Percentiles rank a stretch among this genome's conserved stretches.
Evolutionary conservation across 2,888 invertebrate genomes (phyloP).

Genomic region (Loripinus fragilis): DNA sequence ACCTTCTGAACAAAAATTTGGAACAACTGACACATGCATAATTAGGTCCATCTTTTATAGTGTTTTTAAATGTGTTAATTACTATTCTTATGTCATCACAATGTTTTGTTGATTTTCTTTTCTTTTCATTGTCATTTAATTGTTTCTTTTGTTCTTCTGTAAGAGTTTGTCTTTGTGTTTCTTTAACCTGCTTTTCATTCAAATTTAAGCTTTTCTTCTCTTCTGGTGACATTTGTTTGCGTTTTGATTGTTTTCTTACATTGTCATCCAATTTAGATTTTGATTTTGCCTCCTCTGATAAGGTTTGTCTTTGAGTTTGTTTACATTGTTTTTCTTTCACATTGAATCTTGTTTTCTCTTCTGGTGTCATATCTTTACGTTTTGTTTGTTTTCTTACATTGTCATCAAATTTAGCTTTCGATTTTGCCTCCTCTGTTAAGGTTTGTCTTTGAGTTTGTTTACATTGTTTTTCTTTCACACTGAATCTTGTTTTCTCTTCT

Average conservation of each 20-base stretch:
- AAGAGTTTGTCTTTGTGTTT: conserved; percentile 17
- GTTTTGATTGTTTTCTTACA: not conserved
- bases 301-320: too few species aligned
- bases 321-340: too few species aligned
- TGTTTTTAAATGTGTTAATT: conserved; percentile 28
- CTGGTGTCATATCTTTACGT: too few species aligned
- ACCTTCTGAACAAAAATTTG: conserved; percentile 2
- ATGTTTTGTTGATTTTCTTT: conserved; percentile 1
- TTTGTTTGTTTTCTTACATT: too few species aligned
- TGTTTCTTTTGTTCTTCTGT: not conserved
- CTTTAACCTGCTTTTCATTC: not conserved
- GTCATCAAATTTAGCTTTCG: too few species aligned
- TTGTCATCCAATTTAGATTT: not conserved
- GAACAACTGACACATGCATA: conserved; percentile 1
- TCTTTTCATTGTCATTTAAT: not conserved
- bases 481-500: too few species aligned
- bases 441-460: too few species aligned
- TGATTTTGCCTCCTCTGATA: too few species aligned
- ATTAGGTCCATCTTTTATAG: conserved; percentile 19
- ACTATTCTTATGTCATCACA: conserved; percentile 18
- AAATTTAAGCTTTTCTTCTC: not conserved
- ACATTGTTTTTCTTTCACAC: too few species aligned
- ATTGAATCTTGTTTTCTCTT: too few species aligned
- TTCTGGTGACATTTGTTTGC: not conserved
- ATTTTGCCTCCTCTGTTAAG: too few species aligned